Evolutionary conservation across 2,113 vertebrate genomes (phyloP).

Genomic region (Tetrax tetrax): DNA sequence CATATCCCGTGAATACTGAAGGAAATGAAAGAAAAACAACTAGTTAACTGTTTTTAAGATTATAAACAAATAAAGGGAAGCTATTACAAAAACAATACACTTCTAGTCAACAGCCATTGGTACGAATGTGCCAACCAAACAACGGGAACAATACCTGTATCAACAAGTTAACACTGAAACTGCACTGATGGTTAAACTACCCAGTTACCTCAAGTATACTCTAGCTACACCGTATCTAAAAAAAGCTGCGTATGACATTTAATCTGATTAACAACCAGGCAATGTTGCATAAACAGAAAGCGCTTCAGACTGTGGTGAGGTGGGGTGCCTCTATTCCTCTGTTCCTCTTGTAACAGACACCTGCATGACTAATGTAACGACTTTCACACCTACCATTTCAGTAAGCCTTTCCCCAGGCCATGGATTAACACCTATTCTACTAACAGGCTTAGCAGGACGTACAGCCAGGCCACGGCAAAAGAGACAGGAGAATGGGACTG

Average conservation of each 20-base stretch:
- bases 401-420: neutral
- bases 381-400: neutral
- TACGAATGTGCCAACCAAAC: neutral
- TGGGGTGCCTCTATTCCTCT: neutral
- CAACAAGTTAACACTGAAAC: slow-evolving; percentile 2
- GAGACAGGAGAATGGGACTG: neutral
- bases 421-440: neutral
- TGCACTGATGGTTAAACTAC: neutral
- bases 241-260: neutral
- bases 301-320: neutral
- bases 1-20: neutral
- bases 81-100: neutral
- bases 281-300: neutral
- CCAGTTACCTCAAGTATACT: neutral
- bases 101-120: neutral
- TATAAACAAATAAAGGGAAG: neutral
- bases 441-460: neutral
- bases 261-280: neutral
- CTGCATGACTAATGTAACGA: neutral
- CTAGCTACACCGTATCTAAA: neutral
- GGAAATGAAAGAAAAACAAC: neutral
- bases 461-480: neutral
- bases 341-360: neutral
- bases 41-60: neutral
- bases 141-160: neutral